Evolutionary conservation across 1,140 invertebrate genomes (phyloP).

Genomic region (Limonius californicus): DNA sequence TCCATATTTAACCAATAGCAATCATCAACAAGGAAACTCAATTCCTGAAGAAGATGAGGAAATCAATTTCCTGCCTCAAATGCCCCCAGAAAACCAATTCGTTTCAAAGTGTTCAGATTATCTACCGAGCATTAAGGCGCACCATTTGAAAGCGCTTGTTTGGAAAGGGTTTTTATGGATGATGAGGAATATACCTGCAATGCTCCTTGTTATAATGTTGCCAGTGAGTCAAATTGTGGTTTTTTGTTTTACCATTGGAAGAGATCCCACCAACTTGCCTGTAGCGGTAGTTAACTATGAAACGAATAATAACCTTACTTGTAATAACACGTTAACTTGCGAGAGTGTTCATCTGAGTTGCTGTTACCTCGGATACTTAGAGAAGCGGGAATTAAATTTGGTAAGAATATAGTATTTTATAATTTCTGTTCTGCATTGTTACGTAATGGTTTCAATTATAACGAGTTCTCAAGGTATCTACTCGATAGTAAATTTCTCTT

Average conservation of each 20-base stretch:
- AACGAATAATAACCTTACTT: not conserved
- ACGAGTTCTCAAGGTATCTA: too few relatives aligned
- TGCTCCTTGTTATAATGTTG: constrained; percentile 56
- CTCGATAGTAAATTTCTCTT: too few relatives aligned
- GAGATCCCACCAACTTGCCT: not conserved
- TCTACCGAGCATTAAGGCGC: constrained; percentile 60
- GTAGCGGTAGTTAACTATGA: not conserved
- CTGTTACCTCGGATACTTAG: not conserved
- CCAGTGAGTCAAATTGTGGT: not conserved
- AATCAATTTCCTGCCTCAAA: not conserved
- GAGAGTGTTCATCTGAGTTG: not conserved
- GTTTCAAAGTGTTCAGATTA: constrained; percentile 47
- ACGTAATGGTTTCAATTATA: too few relatives aligned
- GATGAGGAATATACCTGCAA: constrained; percentile 85
- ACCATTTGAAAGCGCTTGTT: constrained; percentile 77
- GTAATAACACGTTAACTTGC: not conserved
- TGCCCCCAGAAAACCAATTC: not conserved
- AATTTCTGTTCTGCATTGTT: too few relatives aligned
- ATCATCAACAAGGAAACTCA: not conserved
- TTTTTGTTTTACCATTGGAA: not conserved
- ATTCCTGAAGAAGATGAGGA: constrained; percentile 52
- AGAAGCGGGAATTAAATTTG: not conserved
- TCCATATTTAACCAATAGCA: not conserved
- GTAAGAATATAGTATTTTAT: too few relatives aligned
- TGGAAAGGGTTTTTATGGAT: constrained; percentile 92